A percentile compares a stretch with the other conserved stretches of the same genome.
These are phyloP conservation scores for Falco rusticolus DNA, from an alignment of 2,797 vertebrate genomes.

Conservation along the genomic window DNA sequence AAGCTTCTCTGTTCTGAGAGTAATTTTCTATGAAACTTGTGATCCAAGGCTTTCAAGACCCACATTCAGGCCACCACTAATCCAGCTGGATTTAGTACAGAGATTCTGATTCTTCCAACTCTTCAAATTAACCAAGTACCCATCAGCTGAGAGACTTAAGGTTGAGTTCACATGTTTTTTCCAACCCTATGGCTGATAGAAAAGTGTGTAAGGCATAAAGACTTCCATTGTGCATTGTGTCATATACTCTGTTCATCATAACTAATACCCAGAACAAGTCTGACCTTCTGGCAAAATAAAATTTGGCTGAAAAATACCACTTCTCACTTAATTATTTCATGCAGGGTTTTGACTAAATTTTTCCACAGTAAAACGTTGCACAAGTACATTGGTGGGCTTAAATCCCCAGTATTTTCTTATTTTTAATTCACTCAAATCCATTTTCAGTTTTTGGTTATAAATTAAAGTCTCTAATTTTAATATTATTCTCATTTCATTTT, in stretches of 20 bases:
- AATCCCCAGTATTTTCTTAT: background rate
- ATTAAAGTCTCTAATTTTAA: background rate
- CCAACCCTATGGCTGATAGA: background rate
- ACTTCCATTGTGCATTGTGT: background rate
- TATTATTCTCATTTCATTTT: background rate
- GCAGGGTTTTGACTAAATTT: background rate
- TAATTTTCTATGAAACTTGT: background rate
- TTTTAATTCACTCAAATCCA: background rate
- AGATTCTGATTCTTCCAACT: background rate
- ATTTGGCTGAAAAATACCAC: background rate
- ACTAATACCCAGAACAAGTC: background rate
- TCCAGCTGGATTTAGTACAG: background rate
- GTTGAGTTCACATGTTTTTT: background rate
- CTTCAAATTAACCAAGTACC: background rate
- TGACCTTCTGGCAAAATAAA: background rate
- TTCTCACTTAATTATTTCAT: background rate
- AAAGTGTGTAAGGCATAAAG: background rate
- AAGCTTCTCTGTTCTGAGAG: background rate
- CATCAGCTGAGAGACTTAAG: background rate
- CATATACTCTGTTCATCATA: background rate
- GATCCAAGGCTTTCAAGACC: background rate
- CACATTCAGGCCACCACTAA: background rate
- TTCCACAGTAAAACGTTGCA: background rate
- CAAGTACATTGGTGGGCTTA: background rate
- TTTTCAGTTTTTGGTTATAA: background rate